These are phyloP conservation scores for Rhimphoctona megacephalus DNA, from an alignment of 2,888 invertebrate genomes.

Conservation along the genomic window DNA sequence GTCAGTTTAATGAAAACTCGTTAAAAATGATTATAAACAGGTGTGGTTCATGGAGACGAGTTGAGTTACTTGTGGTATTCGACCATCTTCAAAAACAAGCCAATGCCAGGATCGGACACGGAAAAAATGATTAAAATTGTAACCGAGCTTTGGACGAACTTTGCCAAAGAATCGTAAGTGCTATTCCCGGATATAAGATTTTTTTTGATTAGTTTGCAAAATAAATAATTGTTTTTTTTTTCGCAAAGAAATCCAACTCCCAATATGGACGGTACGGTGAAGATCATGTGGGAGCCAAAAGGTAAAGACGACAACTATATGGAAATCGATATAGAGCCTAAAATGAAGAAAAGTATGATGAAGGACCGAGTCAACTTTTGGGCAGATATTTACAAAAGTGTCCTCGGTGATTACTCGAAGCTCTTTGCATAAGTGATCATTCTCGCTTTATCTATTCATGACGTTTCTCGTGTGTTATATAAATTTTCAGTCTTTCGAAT, in stretches of 20 bases:
- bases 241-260: conserved; percentile 83
- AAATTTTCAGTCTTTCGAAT: conserved; percentile 3
- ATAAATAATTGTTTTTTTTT: conserved; percentile 12
- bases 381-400: conserved; percentile 83
- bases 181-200: neutral
- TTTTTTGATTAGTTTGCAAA: neutral
- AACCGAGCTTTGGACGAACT: conserved; percentile 85
- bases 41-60: conserved; percentile 86
- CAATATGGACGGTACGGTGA: conserved; percentile 79
- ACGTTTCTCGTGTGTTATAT: neutral
- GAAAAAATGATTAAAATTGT: conserved; percentile 82
- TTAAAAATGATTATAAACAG: conserved; percentile 71
- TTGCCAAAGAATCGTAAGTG: conserved; percentile 85
- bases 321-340: conserved; percentile 80
- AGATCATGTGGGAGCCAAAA: conserved; percentile 83
- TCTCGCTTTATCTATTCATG: neutral
- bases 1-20: neutral
- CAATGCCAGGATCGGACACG: conserved; percentile 78
- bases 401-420: conserved; percentile 73
- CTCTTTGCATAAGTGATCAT: conserved; percentile 70
- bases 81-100: conserved; percentile 81
- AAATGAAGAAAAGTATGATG: conserved; percentile 80
- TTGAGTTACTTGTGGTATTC: conserved; percentile 85
- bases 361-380: conserved; percentile 84
- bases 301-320: conserved; percentile 81